Evolutionary conservation across 35 echinoderm and acorn worm species (phyloP).

Genomic region (Heliocidaris tuberculata): DNA sequence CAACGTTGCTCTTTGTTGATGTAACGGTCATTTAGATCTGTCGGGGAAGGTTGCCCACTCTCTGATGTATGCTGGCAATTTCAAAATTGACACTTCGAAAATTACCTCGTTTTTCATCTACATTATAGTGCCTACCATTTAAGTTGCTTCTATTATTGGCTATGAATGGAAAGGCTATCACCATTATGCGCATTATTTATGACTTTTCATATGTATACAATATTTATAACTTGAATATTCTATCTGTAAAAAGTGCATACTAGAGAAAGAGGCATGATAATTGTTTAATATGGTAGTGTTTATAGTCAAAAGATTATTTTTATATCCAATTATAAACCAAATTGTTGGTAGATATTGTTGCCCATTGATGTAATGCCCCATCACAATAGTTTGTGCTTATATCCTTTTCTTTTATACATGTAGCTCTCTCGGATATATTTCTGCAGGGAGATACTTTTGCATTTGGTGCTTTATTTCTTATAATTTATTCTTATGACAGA

Average conservation of each 20-base stretch:
- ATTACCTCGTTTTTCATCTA: conserved; percentile 43
- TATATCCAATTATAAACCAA: too few species aligned
- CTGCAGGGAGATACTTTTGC: neutral
- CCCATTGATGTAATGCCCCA: too few species aligned
- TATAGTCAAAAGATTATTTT: too few species aligned
- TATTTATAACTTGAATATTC: too few species aligned
- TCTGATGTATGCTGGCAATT: conserved; percentile 43
- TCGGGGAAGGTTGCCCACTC: neutral
- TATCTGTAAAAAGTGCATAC: too few species aligned
- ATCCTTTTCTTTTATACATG: too few species aligned
- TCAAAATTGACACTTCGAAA: neutral
- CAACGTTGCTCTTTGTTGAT: neutral
- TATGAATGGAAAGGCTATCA: neutral
- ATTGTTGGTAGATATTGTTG: neutral
- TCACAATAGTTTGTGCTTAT: too few species aligned
- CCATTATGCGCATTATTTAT: neutral
- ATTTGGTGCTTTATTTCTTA: neutral
- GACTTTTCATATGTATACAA: too few species aligned
- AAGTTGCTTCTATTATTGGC: neutral
- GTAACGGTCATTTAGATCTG: conserved; percentile 16
- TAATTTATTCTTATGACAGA: neutral
- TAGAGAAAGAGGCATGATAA: too few species aligned
- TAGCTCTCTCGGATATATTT: too few species aligned
- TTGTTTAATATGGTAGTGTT: too few species aligned
- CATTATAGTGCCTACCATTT: neutral